These are phyloP conservation scores for Pinna nobilis DNA, from an alignment of 1,140 invertebrate genomes.

Conservation along the genomic window DNA sequence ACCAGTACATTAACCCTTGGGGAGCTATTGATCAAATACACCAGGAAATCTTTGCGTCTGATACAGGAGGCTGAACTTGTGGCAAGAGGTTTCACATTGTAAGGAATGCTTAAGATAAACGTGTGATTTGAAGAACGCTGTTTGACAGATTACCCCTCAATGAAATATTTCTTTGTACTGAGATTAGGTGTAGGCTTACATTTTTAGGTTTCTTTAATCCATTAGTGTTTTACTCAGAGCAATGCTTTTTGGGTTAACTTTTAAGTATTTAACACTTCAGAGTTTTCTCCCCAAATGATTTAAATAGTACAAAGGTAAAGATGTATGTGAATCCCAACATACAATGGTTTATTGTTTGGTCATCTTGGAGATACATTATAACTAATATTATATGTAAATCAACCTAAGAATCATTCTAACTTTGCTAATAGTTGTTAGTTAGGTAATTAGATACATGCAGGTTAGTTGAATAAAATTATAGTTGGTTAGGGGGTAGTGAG, in stretches of 20 bases:
- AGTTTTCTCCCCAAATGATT: not conserved
- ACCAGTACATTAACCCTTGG: not conserved
- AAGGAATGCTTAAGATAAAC: slow-evolving; percentile 17
- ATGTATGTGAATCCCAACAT: too few species aligned
- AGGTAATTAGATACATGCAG: too few species aligned
- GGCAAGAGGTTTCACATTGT: slow-evolving; percentile 47
- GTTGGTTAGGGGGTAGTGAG: too few species aligned
- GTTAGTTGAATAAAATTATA: too few species aligned
- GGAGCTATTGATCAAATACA: slow-evolving; percentile 21
- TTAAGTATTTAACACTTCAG: not conserved
- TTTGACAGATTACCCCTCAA: not conserved
- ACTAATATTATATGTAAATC: too few species aligned
- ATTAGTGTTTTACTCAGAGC: not conserved
- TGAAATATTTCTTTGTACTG: not conserved
- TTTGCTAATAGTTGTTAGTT: too few species aligned
- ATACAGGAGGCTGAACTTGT: slow-evolving; percentile 50
- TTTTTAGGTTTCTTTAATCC: not conserved
- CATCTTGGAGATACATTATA: too few species aligned
- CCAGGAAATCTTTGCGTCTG: slow-evolving; percentile 31
- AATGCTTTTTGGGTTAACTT: not conserved
- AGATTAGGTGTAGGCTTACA: not conserved
- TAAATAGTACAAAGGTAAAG: too few species aligned
- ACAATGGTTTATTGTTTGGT: too few species aligned
- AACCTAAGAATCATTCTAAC: too few species aligned
- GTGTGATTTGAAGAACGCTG: not conserved